A percentile compares a stretch with the other conserved stretches of the same genome.
Evolutionary conservation across 2,797 vertebrate genomes (phyloP).

Genomic region (Lophotriccus pileatus): DNA sequence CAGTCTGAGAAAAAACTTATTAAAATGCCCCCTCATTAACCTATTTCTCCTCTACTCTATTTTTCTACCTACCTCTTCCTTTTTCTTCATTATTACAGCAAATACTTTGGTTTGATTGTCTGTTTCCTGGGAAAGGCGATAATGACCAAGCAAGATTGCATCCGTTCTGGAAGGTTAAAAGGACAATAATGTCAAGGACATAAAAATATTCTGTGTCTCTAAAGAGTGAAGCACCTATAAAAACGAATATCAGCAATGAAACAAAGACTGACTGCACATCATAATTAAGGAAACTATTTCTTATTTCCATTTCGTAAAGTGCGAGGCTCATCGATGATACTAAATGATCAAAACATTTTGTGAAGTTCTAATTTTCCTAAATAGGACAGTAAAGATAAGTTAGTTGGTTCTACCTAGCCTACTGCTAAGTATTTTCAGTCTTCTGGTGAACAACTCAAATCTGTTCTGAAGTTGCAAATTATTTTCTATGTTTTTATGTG

Average conservation of each 20-base stretch:
- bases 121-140: slow-evolving; percentile 95
- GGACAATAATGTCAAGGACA: neutral
- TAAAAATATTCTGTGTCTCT: neutral
- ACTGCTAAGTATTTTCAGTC: neutral
- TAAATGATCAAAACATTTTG: neutral
- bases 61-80: slow-evolving; percentile 86
- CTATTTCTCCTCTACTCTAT: neutral
- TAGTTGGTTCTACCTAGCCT: neutral
- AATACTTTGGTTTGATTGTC: slow-evolving; percentile 99
- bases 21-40: neutral
- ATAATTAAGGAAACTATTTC: neutral
- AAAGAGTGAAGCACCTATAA: neutral
- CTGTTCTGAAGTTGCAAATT: neutral
- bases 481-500: neutral
- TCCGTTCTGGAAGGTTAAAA: slow-evolving; percentile 82
- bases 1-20: neutral
- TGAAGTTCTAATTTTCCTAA: neutral
- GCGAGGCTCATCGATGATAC: neutral
- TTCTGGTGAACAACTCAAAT: neutral
- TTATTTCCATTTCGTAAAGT: neutral
- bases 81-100: slow-evolving; percentile 96
- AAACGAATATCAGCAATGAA: neutral
- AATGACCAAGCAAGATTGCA: slow-evolving; percentile 91
- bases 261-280: neutral
- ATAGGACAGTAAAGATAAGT: neutral